Evolutionary conservation across 2,113 vertebrate genomes (phyloP).

Genomic region (Phocoena sinus): DNA sequence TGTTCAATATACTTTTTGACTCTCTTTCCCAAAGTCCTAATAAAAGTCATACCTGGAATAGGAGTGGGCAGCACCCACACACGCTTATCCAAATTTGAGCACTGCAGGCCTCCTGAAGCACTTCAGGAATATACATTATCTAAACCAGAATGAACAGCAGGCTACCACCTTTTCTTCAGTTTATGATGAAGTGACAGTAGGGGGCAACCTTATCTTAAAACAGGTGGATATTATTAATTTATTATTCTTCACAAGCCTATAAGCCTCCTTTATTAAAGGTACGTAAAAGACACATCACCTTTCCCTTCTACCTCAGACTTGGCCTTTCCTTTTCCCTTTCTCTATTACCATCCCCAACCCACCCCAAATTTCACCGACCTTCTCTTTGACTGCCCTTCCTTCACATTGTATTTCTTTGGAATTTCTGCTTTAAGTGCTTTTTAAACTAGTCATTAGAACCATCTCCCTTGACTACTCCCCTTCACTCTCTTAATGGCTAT

Average conservation of each 20-base stretch:
- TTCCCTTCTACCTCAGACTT: neutral
- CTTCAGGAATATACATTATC: neutral
- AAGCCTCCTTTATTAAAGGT: neutral
- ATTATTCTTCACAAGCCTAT: neutral
- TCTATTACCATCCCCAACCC: neutral
- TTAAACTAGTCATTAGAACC: neutral
- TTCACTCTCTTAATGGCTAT: neutral
- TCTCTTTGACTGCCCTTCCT: neutral
- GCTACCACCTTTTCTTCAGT: neutral
- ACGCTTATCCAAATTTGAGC: neutral
- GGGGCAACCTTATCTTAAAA: neutral
- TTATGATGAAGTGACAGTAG: neutral
- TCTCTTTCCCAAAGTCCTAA: neutral
- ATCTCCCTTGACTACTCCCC: neutral
- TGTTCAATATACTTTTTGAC: neutral
- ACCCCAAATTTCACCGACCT: neutral
- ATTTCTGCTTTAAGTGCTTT: neutral
- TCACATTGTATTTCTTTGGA: neutral
- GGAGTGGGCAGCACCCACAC: neutral
- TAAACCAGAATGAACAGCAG: neutral
- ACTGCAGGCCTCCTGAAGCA: neutral
- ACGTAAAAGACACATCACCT: neutral
- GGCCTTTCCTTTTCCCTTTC: neutral
- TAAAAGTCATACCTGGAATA: neutral
- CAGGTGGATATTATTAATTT: neutral